Evolutionary conservation across 2,888 invertebrate species (phyloP), one percentile per base, ranked within the genome.

Genomic region (Crossocerus cetratus): DNA sequence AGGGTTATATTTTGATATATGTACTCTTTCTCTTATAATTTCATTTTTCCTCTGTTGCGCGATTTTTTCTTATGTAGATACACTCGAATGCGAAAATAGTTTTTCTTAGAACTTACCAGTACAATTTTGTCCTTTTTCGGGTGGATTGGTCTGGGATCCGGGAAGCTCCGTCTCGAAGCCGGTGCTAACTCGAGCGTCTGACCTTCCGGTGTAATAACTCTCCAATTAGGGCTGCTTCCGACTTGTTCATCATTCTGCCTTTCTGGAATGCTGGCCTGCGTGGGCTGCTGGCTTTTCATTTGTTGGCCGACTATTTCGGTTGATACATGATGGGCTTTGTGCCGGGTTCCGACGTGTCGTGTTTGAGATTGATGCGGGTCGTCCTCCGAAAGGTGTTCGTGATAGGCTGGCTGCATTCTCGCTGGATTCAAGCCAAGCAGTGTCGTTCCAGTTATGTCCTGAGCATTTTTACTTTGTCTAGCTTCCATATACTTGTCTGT

Each of bases 401-500:
- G 60, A 11, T 49, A 18, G 2, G 2, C 57, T 0, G 69, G 62
- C 2, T 65, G 23, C 69, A 80, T 65, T 13, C 59, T 76, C 4
- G 67, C 0, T 3, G 79, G 72, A 53, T 71, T 61, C 23, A 81
- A 5, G 4, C 66, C 65, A 3, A 80, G 53, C 20, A 78, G 62
- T 2, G 5, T 14, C 14, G 56, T 21, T 1, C 44, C 53, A 0
- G n/a, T 42, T 4, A 1, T 21, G 1, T 42, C 14, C 1, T 43
- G 44, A 5, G 54, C 32, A 14, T 32, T 21, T 0, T 57, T 20
- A 18, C 55, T 74, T 5, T 75, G 76, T 14, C 68, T 73, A 2
- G 44, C 61, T 13, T 60, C 60, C 11, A 71, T 56, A 4, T n/a
- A 61, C 4, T 78, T 82, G 11, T 78, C 78, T 76, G 21, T 60